These are phyloP conservation scores for Spodoptera picta DNA, from an alignment of 2,888 invertebrate species.

Conservation along the genomic window DNA sequence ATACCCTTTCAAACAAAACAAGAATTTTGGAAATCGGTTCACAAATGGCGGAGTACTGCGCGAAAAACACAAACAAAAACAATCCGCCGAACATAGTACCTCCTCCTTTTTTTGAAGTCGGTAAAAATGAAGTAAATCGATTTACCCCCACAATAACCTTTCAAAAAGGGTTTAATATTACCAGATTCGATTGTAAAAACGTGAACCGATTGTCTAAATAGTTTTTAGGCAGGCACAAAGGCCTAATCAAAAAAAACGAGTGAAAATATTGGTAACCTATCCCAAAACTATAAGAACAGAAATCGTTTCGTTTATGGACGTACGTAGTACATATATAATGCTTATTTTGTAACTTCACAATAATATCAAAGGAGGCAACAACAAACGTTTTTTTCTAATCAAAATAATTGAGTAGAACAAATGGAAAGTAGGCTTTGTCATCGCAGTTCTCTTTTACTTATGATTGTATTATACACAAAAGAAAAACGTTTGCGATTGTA, in stretches of 20 bases:
- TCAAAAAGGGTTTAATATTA: too few relatives aligned
- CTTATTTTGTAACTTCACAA: slow-evolving; percentile 12
- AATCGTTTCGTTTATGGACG: slow-evolving; percentile 1
- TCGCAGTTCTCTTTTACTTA: slow-evolving; percentile 34
- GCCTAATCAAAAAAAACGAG: neutral
- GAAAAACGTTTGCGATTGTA: slow-evolving; percentile 33
- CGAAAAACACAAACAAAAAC: too few relatives aligned
- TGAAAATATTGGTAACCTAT: neutral
- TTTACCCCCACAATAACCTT: too few relatives aligned
- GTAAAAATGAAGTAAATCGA: too few relatives aligned
- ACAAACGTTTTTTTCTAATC: slow-evolving; percentile 42
- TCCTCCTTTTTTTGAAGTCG: too few relatives aligned
- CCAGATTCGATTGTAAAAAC: too few relatives aligned
- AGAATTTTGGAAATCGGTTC: too few relatives aligned
- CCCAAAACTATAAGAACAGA: neutral
- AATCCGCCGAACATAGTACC: too few relatives aligned
- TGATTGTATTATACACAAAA: slow-evolving; percentile 45
- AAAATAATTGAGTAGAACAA: slow-evolving; percentile 47
- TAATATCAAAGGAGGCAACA: slow-evolving; percentile 24
- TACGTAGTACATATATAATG: neutral
- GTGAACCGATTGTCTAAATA: too few relatives aligned
- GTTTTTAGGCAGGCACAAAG: too few relatives aligned
- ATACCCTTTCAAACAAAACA: too few relatives aligned
- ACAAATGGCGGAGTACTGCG: too few relatives aligned
- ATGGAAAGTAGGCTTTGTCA: slow-evolving; percentile 34